Base-by-base conservation (phyloP, 2,113 vertebrate genomes). In the Poicephalus gulielmi region DNA sequence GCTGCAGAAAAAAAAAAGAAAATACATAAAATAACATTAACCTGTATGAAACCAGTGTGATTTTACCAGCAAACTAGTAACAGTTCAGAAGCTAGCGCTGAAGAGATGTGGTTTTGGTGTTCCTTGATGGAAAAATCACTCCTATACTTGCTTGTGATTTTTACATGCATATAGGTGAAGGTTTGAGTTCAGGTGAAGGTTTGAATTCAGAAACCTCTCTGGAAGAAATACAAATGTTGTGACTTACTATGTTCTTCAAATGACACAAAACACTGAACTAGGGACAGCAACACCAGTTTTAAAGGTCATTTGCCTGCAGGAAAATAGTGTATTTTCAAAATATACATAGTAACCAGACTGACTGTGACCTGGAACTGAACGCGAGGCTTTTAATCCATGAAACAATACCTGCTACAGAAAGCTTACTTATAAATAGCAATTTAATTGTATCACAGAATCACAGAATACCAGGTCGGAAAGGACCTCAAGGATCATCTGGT, bases 351-450 rank as follows among this genome's bases (percentile, higher is more conserved):
- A 85, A 46, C 41, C 68, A 77, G 25, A 13, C 19, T 6, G 7
- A 25, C 6, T 9, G 20, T 17, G 67, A 3, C 33, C 73, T 39
- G 35, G 63, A 52, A 17, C 6, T 25, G 31, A n/a, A 33, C 7
- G 1, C 9, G n/a, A 23, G 1, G 6, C 11, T 60, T 63, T 39
- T 31, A 50, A 66, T 5, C 8, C 19, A 1, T 8, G 25, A 28
- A 44, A 46, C 0, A 6, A 15, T 19, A 33, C 2, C 4, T 13
- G 47, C 17, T 28, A 10, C 1, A 13, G n/a, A 8, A 11, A 39
- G 22, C 1, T 25, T 59, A 15, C 4, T 3, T 12, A 10, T 15
- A 62, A 37, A 39, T 1, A 31, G 20, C 14, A 24, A 44, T 49
- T 37, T 8, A 37, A 17, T 27, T 35, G 57, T 59, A 59, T 15